Percentiles rank a stretch among this genome's conserved stretches.
These are phyloP conservation scores for Rissa tridactyla DNA, from an alignment of 2,113 vertebrate genomes.

Conservation along the genomic window DNA sequence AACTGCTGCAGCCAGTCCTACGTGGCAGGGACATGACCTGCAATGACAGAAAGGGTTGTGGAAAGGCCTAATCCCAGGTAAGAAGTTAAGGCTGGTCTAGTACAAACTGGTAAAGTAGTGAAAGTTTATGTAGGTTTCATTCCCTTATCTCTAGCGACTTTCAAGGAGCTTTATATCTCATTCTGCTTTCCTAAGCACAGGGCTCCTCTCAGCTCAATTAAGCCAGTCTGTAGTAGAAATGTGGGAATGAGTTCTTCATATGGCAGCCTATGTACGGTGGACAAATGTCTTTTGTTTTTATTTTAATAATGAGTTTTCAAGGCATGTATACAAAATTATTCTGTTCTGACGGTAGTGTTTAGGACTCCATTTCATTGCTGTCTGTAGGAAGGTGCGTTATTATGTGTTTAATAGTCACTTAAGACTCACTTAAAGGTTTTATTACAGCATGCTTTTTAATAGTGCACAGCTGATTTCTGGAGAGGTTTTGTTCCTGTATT, in stretches of 20 bases:
- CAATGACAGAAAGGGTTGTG: neutral
- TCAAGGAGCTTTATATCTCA: neutral
- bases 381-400: neutral
- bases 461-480: neutral
- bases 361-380: neutral
- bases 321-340: neutral
- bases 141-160: neutral
- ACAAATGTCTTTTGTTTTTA: neutral
- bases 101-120: neutral
- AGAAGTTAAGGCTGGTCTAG: neutral
- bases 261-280: neutral
- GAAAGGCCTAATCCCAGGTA: neutral
- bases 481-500: neutral
- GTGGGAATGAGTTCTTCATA: neutral
- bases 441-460: neutral
- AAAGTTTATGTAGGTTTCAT: neutral
- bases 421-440: neutral
- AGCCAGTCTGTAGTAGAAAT: neutral
- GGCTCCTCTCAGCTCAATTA: neutral
- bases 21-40: fast-evolving
- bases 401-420: slow-evolving; percentile 3
- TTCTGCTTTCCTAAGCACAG: neutral
- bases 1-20: fast-evolving
- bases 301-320: neutral
- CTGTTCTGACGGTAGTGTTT: neutral